These are phyloP conservation scores for Apamea anceps DNA, from an alignment of 2,888 invertebrate species.

Conservation along the genomic window DNA sequence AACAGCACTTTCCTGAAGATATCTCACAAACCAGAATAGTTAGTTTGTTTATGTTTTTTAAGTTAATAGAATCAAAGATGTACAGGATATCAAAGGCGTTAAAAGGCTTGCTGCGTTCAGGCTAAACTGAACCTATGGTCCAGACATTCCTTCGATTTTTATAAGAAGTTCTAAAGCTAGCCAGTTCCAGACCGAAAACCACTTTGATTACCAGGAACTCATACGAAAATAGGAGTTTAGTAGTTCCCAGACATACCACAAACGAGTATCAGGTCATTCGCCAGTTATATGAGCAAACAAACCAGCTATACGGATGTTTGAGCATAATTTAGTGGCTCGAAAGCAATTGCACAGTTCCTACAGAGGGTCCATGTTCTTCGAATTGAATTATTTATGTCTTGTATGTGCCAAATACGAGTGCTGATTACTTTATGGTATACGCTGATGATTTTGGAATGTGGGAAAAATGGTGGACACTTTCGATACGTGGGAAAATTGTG, in stretches of 20 bases:
- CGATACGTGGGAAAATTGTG: background rate
- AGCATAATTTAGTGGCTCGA: constrained; percentile 60
- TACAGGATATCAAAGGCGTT: background rate
- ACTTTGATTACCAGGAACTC: constrained; percentile 35
- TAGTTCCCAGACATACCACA: constrained; percentile 31
- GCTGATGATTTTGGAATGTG: constrained; percentile 46
- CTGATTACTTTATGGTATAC: constrained; percentile 48
- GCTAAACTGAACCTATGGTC: background rate
- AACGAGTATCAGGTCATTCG: constrained; percentile 49
- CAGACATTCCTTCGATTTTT: background rate
- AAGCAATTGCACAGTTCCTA: constrained; percentile 68
- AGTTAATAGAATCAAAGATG: background rate
- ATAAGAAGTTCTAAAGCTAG: too few relatives aligned
- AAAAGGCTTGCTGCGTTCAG: background rate
- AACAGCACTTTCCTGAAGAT: background rate
- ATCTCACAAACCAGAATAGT: background rate
- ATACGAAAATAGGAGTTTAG: constrained; percentile 31
- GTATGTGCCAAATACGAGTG: constrained; percentile 57
- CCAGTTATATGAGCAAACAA: constrained; percentile 53
- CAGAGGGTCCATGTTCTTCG: constrained; percentile 64
- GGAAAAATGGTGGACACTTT: constrained; percentile 15
- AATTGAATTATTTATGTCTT: constrained; percentile 70
- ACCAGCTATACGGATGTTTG: constrained; percentile 60
- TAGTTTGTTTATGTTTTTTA: too few relatives aligned
- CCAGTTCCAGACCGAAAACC: background rate